Evolutionary conservation across 2,113 vertebrate genomes (phyloP).

Genomic region (Hemiscyllium ocellatum): DNA sequence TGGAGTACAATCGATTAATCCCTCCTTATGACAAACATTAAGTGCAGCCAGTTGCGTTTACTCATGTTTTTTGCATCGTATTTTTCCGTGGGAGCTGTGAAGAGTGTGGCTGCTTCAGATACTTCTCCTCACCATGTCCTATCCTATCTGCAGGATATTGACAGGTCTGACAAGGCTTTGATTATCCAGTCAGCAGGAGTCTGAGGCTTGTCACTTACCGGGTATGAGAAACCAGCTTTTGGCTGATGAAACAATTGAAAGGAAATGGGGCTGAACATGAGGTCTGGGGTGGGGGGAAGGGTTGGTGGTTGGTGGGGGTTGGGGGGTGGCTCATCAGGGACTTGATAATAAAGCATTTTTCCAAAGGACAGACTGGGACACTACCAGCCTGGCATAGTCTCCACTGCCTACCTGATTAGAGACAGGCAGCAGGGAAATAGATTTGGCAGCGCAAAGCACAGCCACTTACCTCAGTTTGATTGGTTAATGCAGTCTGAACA

Average conservation of each 20-base stretch:
- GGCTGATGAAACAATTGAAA: constrained; percentile 84
- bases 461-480: constrained; percentile 38
- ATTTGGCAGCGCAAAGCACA: constrained; percentile 37
- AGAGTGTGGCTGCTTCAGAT: constrained; percentile 60
- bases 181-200: constrained; percentile 90
- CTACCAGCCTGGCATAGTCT: constrained; percentile 13
- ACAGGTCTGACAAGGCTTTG: constrained; percentile 91
- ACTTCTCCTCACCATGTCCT: constrained; percentile 65
- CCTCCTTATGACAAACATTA: constrained; percentile 37
- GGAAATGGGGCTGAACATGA: constrained; percentile 59
- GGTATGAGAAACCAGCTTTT: constrained; percentile 67
- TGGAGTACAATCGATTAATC: constrained; percentile 37
- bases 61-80: constrained; percentile 37
- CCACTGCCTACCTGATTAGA: constrained; percentile 31
- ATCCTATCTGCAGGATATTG: constrained; percentile 81
- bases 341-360: constrained; percentile 61
- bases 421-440: constrained; percentile 34
- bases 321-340: constrained; percentile 65
- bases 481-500: constrained; percentile 40
- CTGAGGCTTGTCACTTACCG: constrained; percentile 84
- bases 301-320: constrained; percentile 39
- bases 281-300: constrained; percentile 34
- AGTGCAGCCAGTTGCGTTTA: constrained; percentile 37
- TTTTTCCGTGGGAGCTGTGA: constrained; percentile 44
- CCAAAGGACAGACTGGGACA: constrained; percentile 51